Percentiles rank a stretch among this genome's conserved stretches.
Conservation (phyloP, 2,797 vertebrate genomes). For the Phaenicophaeus curvirostris region DNA sequence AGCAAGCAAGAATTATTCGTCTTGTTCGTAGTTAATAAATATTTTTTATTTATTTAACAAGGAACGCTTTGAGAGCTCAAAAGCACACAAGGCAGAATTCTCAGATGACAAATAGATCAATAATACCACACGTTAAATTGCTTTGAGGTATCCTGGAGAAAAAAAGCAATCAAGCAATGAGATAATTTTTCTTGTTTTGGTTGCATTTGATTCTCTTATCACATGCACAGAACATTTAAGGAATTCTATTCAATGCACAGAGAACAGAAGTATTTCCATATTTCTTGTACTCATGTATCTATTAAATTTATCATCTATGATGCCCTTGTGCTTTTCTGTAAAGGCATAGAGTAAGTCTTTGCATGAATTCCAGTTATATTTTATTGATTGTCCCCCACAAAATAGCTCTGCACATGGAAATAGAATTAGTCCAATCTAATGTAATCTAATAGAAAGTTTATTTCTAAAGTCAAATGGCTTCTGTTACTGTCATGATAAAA, state of each 20-base stretch:
- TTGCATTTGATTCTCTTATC: not conserved
- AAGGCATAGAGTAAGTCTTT: not conserved
- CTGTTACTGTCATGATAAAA: not conserved
- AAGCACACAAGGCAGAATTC: not conserved
- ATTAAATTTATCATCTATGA: not conserved
- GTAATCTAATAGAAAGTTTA: not conserved
- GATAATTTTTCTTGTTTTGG: not conserved
- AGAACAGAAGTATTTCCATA: not conserved
- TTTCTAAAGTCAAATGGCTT: constrained; percentile 6
- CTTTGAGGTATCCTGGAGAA: not conserved
- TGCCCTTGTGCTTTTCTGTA: not conserved
- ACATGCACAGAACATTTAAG: not conserved
- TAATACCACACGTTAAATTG: not conserved
- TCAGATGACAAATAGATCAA: constrained; percentile 34
- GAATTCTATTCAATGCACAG: not conserved
- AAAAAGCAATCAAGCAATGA: not conserved
- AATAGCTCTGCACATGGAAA: not conserved
- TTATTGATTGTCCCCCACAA: not conserved
- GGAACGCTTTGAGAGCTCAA: not conserved
- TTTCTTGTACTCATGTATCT: not conserved
- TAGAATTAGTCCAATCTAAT: not conserved
- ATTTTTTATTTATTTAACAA: not conserved
- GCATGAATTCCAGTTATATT: constrained; percentile 22
- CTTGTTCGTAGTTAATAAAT: constrained; percentile 14
- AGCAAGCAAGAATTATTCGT: constrained; percentile 56